A percentile compares a stretch with the other conserved stretches of the same genome.
phyloP scores from a whole-genome alignment of 2,888 invertebrate species.

The Apotomis capreana region DNA sequence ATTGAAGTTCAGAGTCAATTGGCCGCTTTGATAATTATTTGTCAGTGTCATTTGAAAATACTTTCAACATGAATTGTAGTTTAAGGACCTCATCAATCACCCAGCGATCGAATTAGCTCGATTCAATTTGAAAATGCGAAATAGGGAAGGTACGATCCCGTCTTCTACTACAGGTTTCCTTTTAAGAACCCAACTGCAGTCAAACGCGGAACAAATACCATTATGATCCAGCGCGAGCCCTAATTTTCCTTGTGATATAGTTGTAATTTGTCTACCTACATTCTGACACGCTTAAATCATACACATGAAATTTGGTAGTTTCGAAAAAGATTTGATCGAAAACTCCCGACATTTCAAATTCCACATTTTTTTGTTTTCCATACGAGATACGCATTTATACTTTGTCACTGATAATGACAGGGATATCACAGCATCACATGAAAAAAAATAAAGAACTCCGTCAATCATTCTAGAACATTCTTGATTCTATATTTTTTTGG shows the following conservation, averaged over 20 bases:
- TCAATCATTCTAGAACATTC: conserved; percentile 33
- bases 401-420: conserved; percentile 37
- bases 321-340: conserved; percentile 48
- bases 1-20: too few species aligned
- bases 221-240: conserved; percentile 20
- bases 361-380: not conserved
- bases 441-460: conserved; percentile 38
- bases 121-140: conserved; percentile 19
- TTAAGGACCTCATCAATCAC: conserved; percentile 18
- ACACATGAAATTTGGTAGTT: conserved; percentile 69
- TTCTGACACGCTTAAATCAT: conserved; percentile 61
- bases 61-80: too few species aligned
- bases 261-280: conserved; percentile 59
- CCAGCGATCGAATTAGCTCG: conserved; percentile 24
- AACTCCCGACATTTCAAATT: conserved; percentile 27
- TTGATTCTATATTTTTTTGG: conserved; percentile 60
- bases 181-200: conserved; percentile 5
- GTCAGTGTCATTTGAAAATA: too few species aligned
- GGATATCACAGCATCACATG: conserved; percentile 41
- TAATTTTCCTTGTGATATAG: conserved; percentile 54
- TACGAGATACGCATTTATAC: conserved; percentile 31
- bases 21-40: too few species aligned
- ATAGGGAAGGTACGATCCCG: conserved; percentile 5
- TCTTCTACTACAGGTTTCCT: not conserved
- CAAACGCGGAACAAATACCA: not conserved